Evolutionary conservation across 2,113 vertebrate genomes (phyloP).

Genomic region (Taxidea taxus): DNA sequence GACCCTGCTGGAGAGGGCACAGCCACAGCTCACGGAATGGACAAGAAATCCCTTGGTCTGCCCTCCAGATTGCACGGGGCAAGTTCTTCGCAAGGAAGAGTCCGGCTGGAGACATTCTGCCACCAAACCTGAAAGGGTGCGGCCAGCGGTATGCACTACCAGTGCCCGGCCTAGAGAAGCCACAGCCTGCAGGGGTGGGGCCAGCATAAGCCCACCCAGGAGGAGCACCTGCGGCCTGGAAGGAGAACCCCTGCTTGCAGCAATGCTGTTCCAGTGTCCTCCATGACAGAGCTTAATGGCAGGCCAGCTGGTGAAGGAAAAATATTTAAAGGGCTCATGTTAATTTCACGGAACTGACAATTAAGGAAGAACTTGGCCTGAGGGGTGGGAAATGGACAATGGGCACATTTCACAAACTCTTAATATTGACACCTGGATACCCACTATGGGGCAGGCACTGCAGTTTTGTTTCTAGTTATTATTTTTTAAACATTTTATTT

Average conservation of each 20-base stretch:
- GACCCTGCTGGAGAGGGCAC: background rate
- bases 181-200: rapidly evolving
- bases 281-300: background rate
- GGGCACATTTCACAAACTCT: background rate
- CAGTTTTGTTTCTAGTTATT: background rate
- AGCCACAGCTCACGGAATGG: background rate
- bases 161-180: background rate
- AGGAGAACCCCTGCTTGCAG: background rate
- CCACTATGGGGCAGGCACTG: background rate
- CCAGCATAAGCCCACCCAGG: rapidly evolving
- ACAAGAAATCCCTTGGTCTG: background rate
- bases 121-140: background rate
- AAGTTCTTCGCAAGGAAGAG: background rate
- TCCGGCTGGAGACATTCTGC: background rate
- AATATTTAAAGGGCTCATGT: background rate
- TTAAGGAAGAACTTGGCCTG: background rate
- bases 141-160: too few species aligned
- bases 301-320: background rate
- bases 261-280: background rate
- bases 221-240: background rate
- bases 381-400: background rate
- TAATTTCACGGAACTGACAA: background rate
- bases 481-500: background rate
- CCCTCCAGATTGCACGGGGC: background rate
- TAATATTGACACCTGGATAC: background rate